phyloP scores from a whole-genome alignment of 2,888 invertebrate genomes.

The Diarsia rubi region DNA sequence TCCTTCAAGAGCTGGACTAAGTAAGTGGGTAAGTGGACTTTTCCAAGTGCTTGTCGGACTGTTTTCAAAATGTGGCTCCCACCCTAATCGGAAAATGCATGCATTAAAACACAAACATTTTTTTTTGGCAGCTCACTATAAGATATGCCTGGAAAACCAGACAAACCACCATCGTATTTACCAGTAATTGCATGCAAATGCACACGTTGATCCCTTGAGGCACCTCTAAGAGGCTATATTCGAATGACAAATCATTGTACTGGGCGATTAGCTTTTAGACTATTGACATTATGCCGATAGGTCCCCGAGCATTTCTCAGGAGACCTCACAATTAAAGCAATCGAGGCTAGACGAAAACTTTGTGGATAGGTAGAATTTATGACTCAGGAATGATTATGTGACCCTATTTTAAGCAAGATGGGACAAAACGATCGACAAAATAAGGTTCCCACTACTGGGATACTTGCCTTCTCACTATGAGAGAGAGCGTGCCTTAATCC shows the following conservation, averaged over 20 bases:
- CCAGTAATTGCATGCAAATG: slow-evolving; percentile 4
- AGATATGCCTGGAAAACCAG: too few species aligned
- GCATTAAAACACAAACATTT: too few species aligned
- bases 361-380: background rate
- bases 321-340: slow-evolving; percentile 23
- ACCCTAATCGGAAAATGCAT: too few species aligned
- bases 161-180: background rate
- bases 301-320: slow-evolving; percentile 1
- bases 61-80: too few species aligned
- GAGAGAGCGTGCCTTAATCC: background rate
- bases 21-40: too few species aligned
- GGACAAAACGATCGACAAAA: background rate
- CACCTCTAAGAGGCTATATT: background rate
- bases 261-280: slow-evolving; percentile 26
- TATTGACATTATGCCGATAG: slow-evolving; percentile 31
- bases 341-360: background rate
- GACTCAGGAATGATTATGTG: background rate
- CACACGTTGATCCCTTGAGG: slow-evolving; percentile 30
- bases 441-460: background rate
- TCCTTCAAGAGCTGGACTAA: too few species aligned
- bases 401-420: background rate
- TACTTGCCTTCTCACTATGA: background rate
- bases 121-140: too few species aligned
- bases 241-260: slow-evolving; percentile 24
- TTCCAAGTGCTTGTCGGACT: too few species aligned